Percentiles rank a stretch among this genome's conserved stretches.
Conservation (phyloP, 2,797 vertebrate genomes). For the Garrulus glandarius region DNA sequence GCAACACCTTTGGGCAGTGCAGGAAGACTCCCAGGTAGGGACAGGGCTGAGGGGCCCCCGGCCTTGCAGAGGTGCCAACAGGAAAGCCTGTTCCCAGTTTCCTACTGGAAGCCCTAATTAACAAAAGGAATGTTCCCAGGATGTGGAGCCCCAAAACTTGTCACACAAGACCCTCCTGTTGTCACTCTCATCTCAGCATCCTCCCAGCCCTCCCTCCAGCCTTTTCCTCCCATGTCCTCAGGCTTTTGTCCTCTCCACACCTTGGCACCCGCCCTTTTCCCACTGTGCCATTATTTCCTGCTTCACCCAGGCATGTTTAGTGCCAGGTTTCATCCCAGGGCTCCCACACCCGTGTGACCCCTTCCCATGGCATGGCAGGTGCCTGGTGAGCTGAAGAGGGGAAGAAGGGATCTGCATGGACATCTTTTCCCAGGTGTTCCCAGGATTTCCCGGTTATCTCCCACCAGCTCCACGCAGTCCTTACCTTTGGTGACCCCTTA, state of each 20-base stretch:
- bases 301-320: background rate
- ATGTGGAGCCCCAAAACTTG: background rate
- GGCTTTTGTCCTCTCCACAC: background rate
- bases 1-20: background rate
- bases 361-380: background rate
- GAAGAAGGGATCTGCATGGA: background rate
- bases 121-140: background rate
- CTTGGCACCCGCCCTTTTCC: background rate
- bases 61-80: background rate
- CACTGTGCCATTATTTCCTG: background rate
- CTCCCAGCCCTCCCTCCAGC: background rate
- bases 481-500: background rate
- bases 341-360: accelerated
- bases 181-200: background rate
- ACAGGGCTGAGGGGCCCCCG: background rate
- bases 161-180: accelerated
- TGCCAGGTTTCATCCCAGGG: background rate
- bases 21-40: background rate
- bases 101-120: background rate
- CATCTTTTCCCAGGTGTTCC: background rate
- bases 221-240: background rate
- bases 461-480: background rate
- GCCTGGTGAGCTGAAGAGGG: background rate
- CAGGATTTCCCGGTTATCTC: background rate
- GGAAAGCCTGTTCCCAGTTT: background rate